Evolutionary conservation across 2,888 invertebrate genomes (phyloP), one percentile per base, ranked within the genome.

Genomic region (Formica aserva): DNA sequence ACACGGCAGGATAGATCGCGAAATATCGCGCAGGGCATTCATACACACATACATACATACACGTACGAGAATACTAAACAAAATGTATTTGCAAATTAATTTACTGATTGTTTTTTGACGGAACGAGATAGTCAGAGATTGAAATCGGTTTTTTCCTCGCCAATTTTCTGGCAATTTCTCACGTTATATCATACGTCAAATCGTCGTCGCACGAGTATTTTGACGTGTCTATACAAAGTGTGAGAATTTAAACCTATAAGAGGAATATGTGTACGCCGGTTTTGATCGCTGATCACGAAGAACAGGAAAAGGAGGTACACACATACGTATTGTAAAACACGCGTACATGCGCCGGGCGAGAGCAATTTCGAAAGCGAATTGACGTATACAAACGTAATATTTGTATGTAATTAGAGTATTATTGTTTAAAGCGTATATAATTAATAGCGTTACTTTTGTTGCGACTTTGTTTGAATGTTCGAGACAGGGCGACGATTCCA

Each of bases 51-150:
- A 66, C 32, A 80, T 13, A 60, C 32, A 66, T 2, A 81, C 65
- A 82, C 67, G 84, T 85, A 81, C 26, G 62, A 18, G 41, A 69
- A n/a, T 35, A 13, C 65, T 38, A 15, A 38, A 29, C 71, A 60
- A 60, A 60, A 60, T 72, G 72, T 72, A 80, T 89, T 90, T 91
- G 91, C 91, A 90, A 92, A 92, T 91, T 88, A 86, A 91, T 91
- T 90, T 91, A 91, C 91, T 91, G 89, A 91, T 92, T 90, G 91
- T 91, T 92, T 92, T 89, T 90, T 85, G 66, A 77, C 74, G 78
- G 85, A 75, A 52, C 45, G 77, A 77, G 48, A 35, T 26, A 48
- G 65, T 60, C 80, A 60, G 67, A 60, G 66, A 83, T 81, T 35
- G 63, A 65, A 63, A 72, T 41, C 38, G 66, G 77, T 77, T 45